A percentile compares a stretch with the other conserved stretches of the same genome.
Conservation (phyloP, 2,113 vertebrate species). For the Rostratula benghalensis region DNA sequence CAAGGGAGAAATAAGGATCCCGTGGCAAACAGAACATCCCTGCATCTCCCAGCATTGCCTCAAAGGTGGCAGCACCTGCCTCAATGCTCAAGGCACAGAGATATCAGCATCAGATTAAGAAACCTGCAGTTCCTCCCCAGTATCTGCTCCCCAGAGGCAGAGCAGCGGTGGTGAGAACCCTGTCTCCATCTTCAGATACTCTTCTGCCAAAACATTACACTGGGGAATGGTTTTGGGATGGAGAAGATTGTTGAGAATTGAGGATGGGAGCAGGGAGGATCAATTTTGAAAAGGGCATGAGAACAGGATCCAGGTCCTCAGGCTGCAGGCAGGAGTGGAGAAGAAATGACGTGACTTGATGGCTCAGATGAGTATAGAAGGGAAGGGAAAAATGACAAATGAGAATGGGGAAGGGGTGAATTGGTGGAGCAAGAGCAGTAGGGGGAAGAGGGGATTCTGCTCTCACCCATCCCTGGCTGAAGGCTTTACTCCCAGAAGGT, state of each 20-base stretch:
- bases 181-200: not conserved
- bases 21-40: not conserved
- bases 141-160: not conserved
- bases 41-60: not conserved
- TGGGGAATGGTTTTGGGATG: not conserved
- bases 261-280: not conserved
- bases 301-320: not conserved
- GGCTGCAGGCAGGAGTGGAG: not conserved
- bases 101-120: not conserved
- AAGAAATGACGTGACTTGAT: not conserved
- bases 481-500: not conserved
- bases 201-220: not conserved
- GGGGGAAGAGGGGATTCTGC: not conserved
- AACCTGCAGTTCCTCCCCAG: not conserved
- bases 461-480: not conserved
- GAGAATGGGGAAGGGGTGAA: not conserved
- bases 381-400: not conserved
- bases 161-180: not conserved
- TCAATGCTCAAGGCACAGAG: not conserved
- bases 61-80: not conserved
- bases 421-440: not conserved
- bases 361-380: not conserved
- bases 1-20: not conserved
- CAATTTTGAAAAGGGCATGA: not conserved
- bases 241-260: not conserved